Evolutionary conservation across 2,113 vertebrate species (phyloP), one percentile per base, ranked within the genome.

Genomic region (Indicator indicator): DNA sequence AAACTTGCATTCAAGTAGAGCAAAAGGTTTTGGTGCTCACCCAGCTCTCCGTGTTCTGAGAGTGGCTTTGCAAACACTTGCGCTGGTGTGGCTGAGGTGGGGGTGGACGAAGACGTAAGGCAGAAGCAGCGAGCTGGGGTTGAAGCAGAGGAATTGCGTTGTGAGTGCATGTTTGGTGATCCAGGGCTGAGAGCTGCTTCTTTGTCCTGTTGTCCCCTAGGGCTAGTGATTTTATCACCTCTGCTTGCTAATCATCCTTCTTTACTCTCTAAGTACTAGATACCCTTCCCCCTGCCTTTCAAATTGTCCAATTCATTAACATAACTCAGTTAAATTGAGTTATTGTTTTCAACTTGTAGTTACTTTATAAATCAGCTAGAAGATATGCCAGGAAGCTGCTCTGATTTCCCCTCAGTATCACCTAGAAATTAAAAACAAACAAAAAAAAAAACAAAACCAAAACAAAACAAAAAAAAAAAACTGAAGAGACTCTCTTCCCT

Each of bases 221-320:
- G 55, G 38, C 48, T 54, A 40, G 23, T 36, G 84, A 87, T 84
- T 93, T 87, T 76, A 69, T 73, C 78, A 65, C 23, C 23, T 67
- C 55, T 50, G 18, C 30, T 91, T 52, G 10, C 13, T 27, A 30
- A 55, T n/a, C 15, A 74, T 26, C 11, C 30, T 85, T 79, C 36
- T 76, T 82, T 71, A 18, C 46, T 86, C 21, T 42, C 20, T 11
- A 16, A 16, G 2, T 38, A 74, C 15, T 12, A 80, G 32, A 33
- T 68, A 26, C 40, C 5, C 12, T 42, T 13, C 11, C 5, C 11
- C 16, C 33, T 26, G 50, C 23, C 50, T 52, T 52, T 26, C 42
- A 60, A 59, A 71, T 44, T 86, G 52, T 77, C 62, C 26, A 64
- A 9, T 11, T 44, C 26, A 68, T 94, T 71, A 88, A 26, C 42